Evolutionary conservation across 2,113 vertebrate species (phyloP), one percentile per base, ranked within the genome.

Genomic region (Eonycteris spelaea): DNA sequence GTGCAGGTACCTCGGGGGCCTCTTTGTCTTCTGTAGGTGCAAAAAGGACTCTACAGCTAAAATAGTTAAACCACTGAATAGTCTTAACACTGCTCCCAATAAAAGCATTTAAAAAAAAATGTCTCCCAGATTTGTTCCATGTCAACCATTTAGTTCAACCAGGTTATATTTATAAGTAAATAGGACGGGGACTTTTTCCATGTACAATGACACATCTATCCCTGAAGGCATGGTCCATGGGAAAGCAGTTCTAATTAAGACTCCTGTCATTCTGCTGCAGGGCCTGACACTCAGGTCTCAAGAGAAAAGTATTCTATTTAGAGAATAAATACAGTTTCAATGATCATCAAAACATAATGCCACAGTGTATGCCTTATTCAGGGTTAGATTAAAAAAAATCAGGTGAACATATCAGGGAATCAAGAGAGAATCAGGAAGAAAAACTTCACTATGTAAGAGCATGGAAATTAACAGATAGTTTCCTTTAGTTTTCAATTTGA

Each of bases 401-500:
- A 87, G 0, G 3, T 82, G 59, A 67, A 89, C 33, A 65, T 65
- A 93, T 16, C n/a, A 94, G 22, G 8, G 26, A 73, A 74, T 2
- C 57, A 92, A 71, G 68, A 74, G 51, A 95, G 61, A 94, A 90
- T 77, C 57, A 70, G 35, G 11, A 53, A 80, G 88, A 83, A 82
- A 97, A 96, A 61, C 15, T 35, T 70, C 13, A 86, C 33, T 85
- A 24, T 5, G 15, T 22, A 82, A 83, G 13, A 84, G 33, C 48
- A 77, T 77, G 16, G 33, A 88, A 84, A 86, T 77, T 55, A 87
- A 85, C 28, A 35, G 9, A 12, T 22, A 73, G 22, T 33, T 89
- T 86, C 59, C 43, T 93, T 53, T 75, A 80, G 48, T 91, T 96
- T 89, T 97, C n/a, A 90, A 77, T 84, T 94, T 79, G 26, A 73